A percentile compares a stretch with the other conserved stretches of the same genome.
These are phyloP conservation scores for Rhamnusium bicolor DNA, from an alignment of 2,888 invertebrate genomes.

Conservation along the genomic window DNA sequence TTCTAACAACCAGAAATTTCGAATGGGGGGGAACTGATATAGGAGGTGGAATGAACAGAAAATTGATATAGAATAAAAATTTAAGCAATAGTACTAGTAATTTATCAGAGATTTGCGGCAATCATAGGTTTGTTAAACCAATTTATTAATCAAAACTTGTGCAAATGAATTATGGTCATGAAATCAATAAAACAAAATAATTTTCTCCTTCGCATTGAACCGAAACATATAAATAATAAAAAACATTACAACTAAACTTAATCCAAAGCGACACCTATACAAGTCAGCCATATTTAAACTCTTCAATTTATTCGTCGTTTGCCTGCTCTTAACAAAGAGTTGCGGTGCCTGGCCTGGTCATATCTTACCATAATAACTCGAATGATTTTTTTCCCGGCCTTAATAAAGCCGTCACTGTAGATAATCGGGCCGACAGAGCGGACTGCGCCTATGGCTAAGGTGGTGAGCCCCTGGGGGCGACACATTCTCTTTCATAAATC, in stretches of 20 bases:
- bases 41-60: too few species aligned
- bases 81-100: too few species aligned
- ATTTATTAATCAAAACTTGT: neutral
- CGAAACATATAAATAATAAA: neutral
- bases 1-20: too few species aligned
- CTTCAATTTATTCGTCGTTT: conserved; percentile 43
- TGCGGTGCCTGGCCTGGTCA: conserved; percentile 44
- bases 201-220: neutral
- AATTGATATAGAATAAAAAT: too few species aligned
- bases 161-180: neutral
- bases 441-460: conserved; percentile 54
- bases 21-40: too few species aligned
- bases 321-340: conserved; percentile 39
- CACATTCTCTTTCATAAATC: conserved; percentile 67
- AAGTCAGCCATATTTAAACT: conserved; percentile 6
- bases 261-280: neutral
- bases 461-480: conserved; percentile 63
- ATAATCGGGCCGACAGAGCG: conserved; percentile 62
- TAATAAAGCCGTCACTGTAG: conserved; percentile 63
- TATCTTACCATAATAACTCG: conserved; percentile 58
- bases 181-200: neutral
- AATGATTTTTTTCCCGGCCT: conserved; percentile 52
- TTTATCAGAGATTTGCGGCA: too few species aligned
- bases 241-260: neutral
- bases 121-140: neutral